phyloP scores from a whole-genome alignment of 2,888 invertebrate genomes.

The Volucella zonaria region DNA sequence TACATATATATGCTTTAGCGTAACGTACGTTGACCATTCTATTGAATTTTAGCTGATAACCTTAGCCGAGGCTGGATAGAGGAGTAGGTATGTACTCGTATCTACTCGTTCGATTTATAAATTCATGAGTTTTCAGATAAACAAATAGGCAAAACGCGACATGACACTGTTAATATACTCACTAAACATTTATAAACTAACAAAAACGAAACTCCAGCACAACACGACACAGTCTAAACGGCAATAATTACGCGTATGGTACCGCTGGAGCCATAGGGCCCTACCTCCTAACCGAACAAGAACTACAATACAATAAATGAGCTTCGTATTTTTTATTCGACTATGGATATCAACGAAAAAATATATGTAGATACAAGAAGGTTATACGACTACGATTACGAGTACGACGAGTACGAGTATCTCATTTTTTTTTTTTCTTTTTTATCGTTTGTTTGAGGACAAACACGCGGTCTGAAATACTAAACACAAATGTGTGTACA shows the following conservation, averaged over 20 bases:
- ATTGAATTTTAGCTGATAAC: slow-evolving; percentile 15
- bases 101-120: slow-evolving; percentile 17
- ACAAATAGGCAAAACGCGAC: no score
- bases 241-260: no score
- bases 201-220: no score
- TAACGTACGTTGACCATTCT: slow-evolving; percentile 1
- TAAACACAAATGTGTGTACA: neutral
- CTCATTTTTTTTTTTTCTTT: slow-evolving; percentile 7
- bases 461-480: neutral
- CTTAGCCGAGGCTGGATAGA: slow-evolving; percentile 2
- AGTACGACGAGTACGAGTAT: no score
- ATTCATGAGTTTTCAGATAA: slow-evolving; percentile 3
- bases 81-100: neutral
- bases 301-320: slow-evolving; percentile 15
- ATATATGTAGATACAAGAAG: neutral
- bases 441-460: neutral
- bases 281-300: slow-evolving; percentile 1
- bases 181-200: no score
- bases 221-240: no score
- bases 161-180: no score
- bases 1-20: no score
- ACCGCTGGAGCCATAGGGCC: neutral
- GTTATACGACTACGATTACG: no score
- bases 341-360: neutral
- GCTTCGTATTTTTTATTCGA: slow-evolving; percentile 6